A percentile compares a stretch with the other conserved stretches of the same genome.
Conservation (phyloP, 2,888 invertebrate genomes). For the Eupithecia exiguata region DNA sequence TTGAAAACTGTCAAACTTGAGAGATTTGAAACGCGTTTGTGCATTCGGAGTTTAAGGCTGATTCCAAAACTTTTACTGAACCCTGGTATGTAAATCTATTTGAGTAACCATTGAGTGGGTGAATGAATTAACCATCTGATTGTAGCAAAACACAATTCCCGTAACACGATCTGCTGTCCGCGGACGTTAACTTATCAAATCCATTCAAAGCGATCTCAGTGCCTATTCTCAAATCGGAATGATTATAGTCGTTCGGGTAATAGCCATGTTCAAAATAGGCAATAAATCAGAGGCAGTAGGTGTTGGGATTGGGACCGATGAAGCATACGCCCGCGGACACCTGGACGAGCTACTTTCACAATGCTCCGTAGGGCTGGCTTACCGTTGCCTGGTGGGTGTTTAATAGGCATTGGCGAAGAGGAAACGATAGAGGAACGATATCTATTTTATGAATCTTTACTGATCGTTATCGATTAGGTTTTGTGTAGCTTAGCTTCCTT, state of each 20-base stretch:
- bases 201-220: constrained; percentile 23
- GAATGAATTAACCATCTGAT: constrained; percentile 3
- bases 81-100: neutral
- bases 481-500: constrained; percentile 5
- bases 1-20: too few species aligned
- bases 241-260: constrained; percentile 30
- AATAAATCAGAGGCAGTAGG: constrained; percentile 45
- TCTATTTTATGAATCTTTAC: constrained; percentile 18
- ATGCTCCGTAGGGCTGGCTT: constrained; percentile 38
- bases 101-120: neutral
- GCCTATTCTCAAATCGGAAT: constrained; percentile 24
- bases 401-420: constrained; percentile 10
- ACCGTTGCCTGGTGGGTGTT: constrained; percentile 26
- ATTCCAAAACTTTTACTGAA: neutral
- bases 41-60: neutral
- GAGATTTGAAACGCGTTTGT: neutral
- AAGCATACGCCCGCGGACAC: constrained; percentile 53
- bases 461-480: constrained; percentile 1
- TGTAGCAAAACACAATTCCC: constrained; percentile 2
- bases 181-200: constrained; percentile 21
- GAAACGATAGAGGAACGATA: constrained; percentile 23
- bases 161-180: constrained; percentile 4
- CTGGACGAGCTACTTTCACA: constrained; percentile 56
- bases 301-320: constrained; percentile 62
- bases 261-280: constrained; percentile 28